Percentiles rank a stretch among this genome's conserved stretches.
These are phyloP conservation scores for Achatina immaculata DNA, from an alignment of 1,140 invertebrate genomes.

Conservation along the genomic window DNA sequence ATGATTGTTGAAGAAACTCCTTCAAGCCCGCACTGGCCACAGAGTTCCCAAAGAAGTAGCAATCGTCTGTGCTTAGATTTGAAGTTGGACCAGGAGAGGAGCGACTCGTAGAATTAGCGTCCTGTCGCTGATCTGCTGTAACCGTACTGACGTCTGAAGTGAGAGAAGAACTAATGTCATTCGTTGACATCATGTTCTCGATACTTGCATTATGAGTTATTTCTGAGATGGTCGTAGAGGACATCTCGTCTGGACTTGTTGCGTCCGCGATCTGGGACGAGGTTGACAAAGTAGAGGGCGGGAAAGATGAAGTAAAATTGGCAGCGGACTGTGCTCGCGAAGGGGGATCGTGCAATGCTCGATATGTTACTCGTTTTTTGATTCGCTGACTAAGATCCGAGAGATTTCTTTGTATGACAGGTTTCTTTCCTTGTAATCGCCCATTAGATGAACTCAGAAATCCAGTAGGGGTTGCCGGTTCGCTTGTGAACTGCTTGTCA, in stretches of 20 bases:
- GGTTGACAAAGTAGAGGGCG: background rate
- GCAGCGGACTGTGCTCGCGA: conserved; percentile 7
- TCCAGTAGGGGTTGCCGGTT: conserved; percentile 80
- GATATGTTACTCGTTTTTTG: conserved; percentile 83
- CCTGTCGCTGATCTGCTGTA: background rate
- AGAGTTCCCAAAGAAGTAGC: background rate
- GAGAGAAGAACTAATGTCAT: background rate
- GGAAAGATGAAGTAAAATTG: background rate
- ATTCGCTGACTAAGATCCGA: conserved; percentile 85
- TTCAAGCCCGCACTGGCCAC: background rate
- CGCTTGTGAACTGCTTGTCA: conserved; percentile 81
- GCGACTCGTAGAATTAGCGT: background rate
- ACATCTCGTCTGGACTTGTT: background rate
- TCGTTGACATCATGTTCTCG: background rate
- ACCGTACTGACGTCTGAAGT: background rate
- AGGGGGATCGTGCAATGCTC: conserved; percentile 45
- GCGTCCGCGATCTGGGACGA: background rate
- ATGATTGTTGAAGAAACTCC: background rate
- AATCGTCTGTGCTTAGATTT: background rate
- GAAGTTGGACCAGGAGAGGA: background rate
- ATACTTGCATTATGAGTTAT: background rate
- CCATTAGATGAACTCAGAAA: background rate
- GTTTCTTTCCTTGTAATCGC: conserved; percentile 52
- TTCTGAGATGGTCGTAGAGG: background rate
- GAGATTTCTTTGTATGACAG: conserved; percentile 82